Base-by-base conservation (phyloP, 2,113 vertebrate species). In the Thalassarche chlororhynchos region DNA sequence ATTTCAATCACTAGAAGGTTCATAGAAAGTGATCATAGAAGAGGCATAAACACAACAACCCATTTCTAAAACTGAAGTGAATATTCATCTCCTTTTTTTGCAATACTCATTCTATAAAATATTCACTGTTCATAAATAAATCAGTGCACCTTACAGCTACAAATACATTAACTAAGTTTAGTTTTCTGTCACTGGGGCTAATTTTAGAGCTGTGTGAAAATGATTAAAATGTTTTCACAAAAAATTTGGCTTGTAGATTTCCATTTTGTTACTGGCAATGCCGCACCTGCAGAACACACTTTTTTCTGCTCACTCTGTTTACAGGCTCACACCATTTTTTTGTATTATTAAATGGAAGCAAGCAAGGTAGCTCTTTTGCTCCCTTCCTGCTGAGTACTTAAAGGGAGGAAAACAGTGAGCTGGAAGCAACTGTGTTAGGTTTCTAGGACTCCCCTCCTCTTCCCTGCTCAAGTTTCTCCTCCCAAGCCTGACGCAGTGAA, bases 121-220 rank as follows among this genome's bases (percentile, higher is more conserved):
- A 96, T 97, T 97, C 93, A 90, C 94, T 85, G 58, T 93, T 97
- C 91, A 97, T 97, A 97, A 97, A 97, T 96, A 97, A 97, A 94
- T 85, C 96, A 97, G 65, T 1, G 1, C 91, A 97, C 93, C 89
- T 97, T 93, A 94, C 66, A 94, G 93, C 91, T 91, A 95, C 93
- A 96, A 89, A 94, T 93, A 93, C 84, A 96, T 93, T 94, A 90
- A 92, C 85, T 74, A 95, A 96, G 65, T 96, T 96, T 87, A 76
- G 16, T 91, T 97, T 95, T 96, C 91, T 95, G 70, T 94, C 84
- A 93, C 69, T 62, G 49, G 40, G 84, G 58, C 89, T 97, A 97
- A 96, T 94, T 97, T 97, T 95, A 97, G 89, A 90, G 38, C 78
- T 95, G 66, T 91, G 69, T 85, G 82, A 89, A 94, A 97, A 94